Percentiles rank a stretch among this genome's conserved stretches.
Evolutionary conservation across 1,140 invertebrate genomes (phyloP).

Genomic region (Hetaerina americana): DNA sequence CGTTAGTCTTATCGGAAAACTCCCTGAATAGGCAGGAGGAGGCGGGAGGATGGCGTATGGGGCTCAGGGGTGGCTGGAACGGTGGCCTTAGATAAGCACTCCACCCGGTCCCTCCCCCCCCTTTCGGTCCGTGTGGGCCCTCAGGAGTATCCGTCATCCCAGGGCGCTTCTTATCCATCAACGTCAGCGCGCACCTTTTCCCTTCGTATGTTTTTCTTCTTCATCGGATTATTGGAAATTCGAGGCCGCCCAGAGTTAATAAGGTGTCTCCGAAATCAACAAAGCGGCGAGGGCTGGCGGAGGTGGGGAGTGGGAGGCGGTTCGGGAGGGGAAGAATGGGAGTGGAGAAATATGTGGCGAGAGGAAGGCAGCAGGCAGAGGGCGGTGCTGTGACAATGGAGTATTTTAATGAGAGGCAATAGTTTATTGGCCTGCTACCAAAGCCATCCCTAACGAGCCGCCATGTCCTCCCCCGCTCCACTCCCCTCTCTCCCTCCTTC

Average conservation of each 20-base stretch:
- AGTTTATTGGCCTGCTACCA: neutral
- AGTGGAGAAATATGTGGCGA: too few relatives aligned
- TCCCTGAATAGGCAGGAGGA: too few relatives aligned
- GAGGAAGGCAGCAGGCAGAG: neutral
- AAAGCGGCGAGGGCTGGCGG: too few relatives aligned
- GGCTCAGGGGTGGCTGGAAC: too few relatives aligned
- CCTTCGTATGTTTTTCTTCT: neutral
- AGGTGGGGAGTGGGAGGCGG: too few relatives aligned
- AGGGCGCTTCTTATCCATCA: neutral
- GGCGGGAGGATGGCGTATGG: too few relatives aligned
- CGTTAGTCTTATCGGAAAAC: too few relatives aligned
- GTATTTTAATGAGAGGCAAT: neutral
- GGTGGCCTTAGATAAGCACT: too few relatives aligned
- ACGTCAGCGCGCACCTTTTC: neutral
- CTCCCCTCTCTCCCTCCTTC: too few relatives aligned
- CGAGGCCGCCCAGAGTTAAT: neutral
- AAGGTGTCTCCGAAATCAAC: neutral
- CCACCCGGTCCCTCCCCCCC: too few relatives aligned
- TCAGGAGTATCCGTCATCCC: neutral
- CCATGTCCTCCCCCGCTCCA: too few relatives aligned
- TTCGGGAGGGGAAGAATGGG: too few relatives aligned
- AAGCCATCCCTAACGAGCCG: neutral
- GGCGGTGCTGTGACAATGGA: neutral
- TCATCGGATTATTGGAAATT: neutral
- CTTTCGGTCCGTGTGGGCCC: neutral